A percentile compares a stretch with the other conserved stretches of the same genome.
Evolutionary conservation across 2,888 invertebrate genomes (phyloP).

Genomic region (Scaptomyza caliginosa): DNA sequence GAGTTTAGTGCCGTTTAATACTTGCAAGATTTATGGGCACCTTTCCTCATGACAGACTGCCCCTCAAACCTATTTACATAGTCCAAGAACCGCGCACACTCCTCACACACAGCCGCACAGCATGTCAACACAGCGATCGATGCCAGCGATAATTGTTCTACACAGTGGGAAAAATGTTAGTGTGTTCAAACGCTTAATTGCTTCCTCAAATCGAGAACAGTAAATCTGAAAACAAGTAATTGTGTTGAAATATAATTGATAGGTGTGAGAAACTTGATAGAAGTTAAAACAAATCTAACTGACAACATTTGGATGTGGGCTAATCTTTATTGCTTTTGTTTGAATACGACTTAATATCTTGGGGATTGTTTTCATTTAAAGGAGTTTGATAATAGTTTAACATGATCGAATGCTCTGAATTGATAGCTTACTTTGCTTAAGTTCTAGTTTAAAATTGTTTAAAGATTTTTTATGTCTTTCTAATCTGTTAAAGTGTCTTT

Average conservation of each 20-base stretch:
- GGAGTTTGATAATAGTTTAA: background rate
- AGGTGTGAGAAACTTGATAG: background rate
- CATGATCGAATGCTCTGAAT: too few species aligned
- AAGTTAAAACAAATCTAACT: background rate
- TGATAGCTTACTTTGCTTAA: too few species aligned
- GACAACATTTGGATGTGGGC: background rate
- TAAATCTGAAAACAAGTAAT: background rate
- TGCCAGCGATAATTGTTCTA: constrained; percentile 71
- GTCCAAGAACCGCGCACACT: constrained; percentile 39
- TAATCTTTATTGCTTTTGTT: background rate
- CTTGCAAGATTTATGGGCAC: constrained; percentile 63
- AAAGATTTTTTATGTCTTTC: background rate
- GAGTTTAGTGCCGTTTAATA: constrained; percentile 55
- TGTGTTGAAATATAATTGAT: background rate
- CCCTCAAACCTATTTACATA: constrained; percentile 66
- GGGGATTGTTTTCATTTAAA: too few species aligned
- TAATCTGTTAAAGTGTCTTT: too few species aligned
- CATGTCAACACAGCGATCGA: constrained; percentile 71
- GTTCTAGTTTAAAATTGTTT: too few species aligned
- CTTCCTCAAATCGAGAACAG: background rate
- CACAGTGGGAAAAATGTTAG: constrained; percentile 3
- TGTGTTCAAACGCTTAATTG: background rate
- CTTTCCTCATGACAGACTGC: constrained; percentile 45
- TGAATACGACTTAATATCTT: background rate
- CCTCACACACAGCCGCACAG: constrained; percentile 48